Evolutionary conservation across 2,888 invertebrate species (phyloP).

Genomic region (Steinernema scapterisci): DNA sequence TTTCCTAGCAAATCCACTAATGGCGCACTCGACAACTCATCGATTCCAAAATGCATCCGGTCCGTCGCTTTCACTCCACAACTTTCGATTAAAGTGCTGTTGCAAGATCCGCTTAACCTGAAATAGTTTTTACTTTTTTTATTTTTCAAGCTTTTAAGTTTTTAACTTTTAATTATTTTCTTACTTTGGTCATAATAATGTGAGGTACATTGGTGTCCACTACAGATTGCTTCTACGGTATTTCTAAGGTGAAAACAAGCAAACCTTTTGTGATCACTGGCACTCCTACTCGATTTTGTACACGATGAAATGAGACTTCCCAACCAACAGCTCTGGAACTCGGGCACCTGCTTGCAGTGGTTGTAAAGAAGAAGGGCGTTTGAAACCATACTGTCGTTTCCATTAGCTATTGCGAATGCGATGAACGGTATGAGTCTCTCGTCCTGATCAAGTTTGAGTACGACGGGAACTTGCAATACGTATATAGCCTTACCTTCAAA

Average conservation of each 20-base stretch:
- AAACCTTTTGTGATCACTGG: background rate
- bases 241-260: no score
- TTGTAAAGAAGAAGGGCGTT: slow-evolving; percentile 67
- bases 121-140: background rate
- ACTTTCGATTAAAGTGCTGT: slow-evolving; percentile 23
- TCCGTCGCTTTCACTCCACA: background rate
- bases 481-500: slow-evolving; percentile 68
- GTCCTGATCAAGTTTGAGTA: slow-evolving; percentile 60
- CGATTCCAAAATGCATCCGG: background rate
- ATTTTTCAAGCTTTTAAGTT: background rate
- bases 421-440: slow-evolving; percentile 68
- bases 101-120: slow-evolving; percentile 4
- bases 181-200: no score
- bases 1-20: slow-evolving; percentile 39
- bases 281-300: background rate
- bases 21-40: background rate
- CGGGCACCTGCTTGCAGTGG: slow-evolving; percentile 67
- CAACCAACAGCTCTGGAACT: slow-evolving; percentile 55
- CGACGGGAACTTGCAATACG: background rate
- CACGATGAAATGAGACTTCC: background rate
- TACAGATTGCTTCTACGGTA: no score
- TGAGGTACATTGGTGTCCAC: no score
- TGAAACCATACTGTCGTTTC: slow-evolving; percentile 66
- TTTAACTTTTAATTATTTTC: no score
- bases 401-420: slow-evolving; percentile 68